Evolutionary conservation across 2,113 vertebrate species (phyloP).

Genomic region (Galeopterus variegatus): DNA sequence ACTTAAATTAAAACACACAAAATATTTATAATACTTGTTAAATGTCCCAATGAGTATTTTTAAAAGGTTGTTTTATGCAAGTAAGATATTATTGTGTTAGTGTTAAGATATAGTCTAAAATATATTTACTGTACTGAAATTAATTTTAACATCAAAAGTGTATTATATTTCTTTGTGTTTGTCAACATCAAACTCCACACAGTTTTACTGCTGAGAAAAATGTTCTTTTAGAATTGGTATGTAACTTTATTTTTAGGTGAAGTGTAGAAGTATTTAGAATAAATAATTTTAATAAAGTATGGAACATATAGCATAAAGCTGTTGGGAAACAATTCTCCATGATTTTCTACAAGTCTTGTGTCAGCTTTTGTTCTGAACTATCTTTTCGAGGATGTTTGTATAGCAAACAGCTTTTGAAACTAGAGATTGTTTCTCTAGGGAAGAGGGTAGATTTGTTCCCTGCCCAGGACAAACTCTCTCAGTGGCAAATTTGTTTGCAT

Average conservation of each 20-base stretch:
- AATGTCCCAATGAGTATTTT: conserved; percentile 35
- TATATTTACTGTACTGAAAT: conserved; percentile 44
- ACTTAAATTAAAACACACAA: conserved; percentile 12
- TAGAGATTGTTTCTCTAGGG: neutral
- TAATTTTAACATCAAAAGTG: neutral
- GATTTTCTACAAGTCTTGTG: neutral
- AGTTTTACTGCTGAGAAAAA: conserved; percentile 72
- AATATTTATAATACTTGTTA: conserved; percentile 27
- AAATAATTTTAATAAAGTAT: conserved; percentile 76
- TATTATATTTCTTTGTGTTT: conserved; percentile 44
- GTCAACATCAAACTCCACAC: neutral
- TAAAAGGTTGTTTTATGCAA: neutral
- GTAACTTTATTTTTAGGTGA: neutral
- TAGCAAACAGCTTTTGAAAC: neutral
- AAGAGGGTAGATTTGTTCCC: neutral
- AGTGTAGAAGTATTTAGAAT: neutral
- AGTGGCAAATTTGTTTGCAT: neutral
- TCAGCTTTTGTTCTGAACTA: neutral
- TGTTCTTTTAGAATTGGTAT: conserved; percentile 46
- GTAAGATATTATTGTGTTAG: neutral
- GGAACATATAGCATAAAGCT: neutral
- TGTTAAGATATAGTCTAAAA: neutral
- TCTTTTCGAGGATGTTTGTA: neutral
- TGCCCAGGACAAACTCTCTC: neutral
- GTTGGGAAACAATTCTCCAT: neutral